A percentile compares a stretch with the other conserved stretches of the same genome.
phyloP scores from a whole-genome alignment of 2,888 invertebrate genomes.

The Nomada fabriciana region DNA sequence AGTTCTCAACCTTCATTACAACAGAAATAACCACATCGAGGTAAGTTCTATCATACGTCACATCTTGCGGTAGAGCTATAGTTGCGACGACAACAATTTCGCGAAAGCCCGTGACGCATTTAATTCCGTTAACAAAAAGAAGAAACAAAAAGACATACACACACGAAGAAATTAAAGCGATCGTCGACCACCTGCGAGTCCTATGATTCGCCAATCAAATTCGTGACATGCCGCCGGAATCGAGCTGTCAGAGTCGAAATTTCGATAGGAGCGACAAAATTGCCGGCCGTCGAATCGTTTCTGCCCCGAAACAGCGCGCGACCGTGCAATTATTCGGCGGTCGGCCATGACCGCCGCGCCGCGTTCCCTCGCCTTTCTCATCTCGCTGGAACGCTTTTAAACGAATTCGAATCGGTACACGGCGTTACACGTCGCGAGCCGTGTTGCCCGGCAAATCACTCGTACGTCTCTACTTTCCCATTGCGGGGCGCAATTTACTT shows the following conservation, averaged over 20 bases:
- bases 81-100: not conserved
- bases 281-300: conserved; percentile 22
- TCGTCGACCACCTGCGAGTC: conserved; percentile 11
- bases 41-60: conserved; percentile 83
- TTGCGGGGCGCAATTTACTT: conserved; percentile 47
- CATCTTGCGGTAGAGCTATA: too few species aligned
- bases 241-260: conserved; percentile 34
- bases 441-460: conserved; percentile 42
- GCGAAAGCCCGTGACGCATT: not conserved
- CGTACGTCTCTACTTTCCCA: conserved; percentile 36
- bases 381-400: conserved; percentile 33
- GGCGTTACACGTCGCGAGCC: conserved; percentile 10
- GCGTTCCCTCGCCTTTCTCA: conserved; percentile 35
- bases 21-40: conserved; percentile 98
- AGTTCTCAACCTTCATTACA: conserved; percentile 99
- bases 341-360: conserved; percentile 33
- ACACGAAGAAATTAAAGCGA: not conserved
- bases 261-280: conserved; percentile 24
- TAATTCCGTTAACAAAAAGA: not conserved
- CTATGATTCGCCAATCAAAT: conserved; percentile 35
- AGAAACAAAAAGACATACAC: too few species aligned
- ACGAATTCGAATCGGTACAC: conserved; percentile 37
- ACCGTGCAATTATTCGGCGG: conserved; percentile 44
- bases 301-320: conserved; percentile 13
- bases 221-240: conserved; percentile 20